phyloP scores from a whole-genome alignment of 2,888 invertebrate genomes.

The Amphiduros pacificus region DNA sequence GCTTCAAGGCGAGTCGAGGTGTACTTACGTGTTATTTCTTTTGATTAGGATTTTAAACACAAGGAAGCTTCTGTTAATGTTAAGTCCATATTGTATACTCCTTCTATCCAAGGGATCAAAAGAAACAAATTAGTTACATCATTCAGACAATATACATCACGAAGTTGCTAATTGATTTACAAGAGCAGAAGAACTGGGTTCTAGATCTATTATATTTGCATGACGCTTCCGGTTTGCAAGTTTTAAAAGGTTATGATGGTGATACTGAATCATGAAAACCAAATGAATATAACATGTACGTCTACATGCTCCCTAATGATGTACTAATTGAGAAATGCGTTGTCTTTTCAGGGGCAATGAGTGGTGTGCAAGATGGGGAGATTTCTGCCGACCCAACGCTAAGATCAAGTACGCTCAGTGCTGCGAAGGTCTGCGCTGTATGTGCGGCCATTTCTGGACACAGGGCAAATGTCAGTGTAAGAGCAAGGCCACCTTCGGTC shows the following conservation, averaged over 20 bases:
- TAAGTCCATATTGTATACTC: too few relatives aligned
- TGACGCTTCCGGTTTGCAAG: too few relatives aligned
- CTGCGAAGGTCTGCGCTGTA: conserved; percentile 23
- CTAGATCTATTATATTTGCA: too few relatives aligned
- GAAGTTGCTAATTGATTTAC: background rate
- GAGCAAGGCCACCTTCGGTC: conserved; percentile 19
- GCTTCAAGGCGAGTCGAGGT: too few relatives aligned
- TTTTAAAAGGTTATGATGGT: too few relatives aligned
- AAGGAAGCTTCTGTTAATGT: too few relatives aligned
- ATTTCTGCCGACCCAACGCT: conserved; percentile 24
- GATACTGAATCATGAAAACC: too few relatives aligned
- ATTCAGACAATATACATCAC: background rate
- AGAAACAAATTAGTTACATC: background rate
- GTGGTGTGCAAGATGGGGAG: conserved; percentile 29
- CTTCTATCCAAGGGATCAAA: too few relatives aligned
- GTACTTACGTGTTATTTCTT: too few relatives aligned
- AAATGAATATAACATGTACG: background rate
- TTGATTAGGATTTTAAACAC: too few relatives aligned
- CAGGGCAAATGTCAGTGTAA: conserved; percentile 25
- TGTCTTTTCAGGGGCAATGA: background rate
- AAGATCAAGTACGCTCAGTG: conserved; percentile 26
- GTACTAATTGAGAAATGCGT: background rate
- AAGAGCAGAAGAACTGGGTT: too few relatives aligned
- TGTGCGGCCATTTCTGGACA: conserved; percentile 28
- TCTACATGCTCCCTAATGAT: background rate